Evolutionary conservation across 2,888 invertebrate genomes (phyloP).

Genomic region (Leptinotarsa juncta): DNA sequence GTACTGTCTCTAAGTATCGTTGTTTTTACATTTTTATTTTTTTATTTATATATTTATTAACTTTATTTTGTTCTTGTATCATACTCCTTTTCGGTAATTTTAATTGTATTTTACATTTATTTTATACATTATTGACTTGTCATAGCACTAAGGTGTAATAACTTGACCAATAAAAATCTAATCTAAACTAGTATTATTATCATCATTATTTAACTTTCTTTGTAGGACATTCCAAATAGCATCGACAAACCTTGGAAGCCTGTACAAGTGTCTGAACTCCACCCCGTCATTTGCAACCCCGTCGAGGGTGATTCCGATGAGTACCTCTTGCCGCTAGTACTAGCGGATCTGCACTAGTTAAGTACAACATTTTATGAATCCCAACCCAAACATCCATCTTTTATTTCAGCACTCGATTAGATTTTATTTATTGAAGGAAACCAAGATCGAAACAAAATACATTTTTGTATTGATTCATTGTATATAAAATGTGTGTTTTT

Average conservation of each 20-base stretch:
- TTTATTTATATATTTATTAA: too few relatives aligned
- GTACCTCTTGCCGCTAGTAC: conserved; percentile 70
- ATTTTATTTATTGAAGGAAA: conserved; percentile 22
- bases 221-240: conserved; percentile 70
- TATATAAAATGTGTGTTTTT: conserved; percentile 25
- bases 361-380: conserved; percentile 47
- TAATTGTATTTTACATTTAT: too few relatives aligned
- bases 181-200: too few relatives aligned
- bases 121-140: too few relatives aligned
- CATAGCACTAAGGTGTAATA: too few relatives aligned
- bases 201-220: conserved; percentile 13
- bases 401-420: conserved; percentile 33
- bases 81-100: too few relatives aligned
- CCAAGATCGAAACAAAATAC: conserved; percentile 27
- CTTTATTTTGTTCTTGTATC: too few relatives aligned
- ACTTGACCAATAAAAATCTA: too few relatives aligned
- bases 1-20: too few relatives aligned
- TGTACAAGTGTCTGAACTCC: conserved; percentile 67
- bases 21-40: too few relatives aligned
- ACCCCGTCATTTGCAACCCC: conserved; percentile 69
- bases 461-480: conserved; percentile 30
- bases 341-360: conserved; percentile 68
- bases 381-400: conserved; percentile 41
- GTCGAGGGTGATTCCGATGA: conserved; percentile 70
- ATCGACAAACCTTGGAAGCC: conserved; percentile 71